These are phyloP conservation scores for Macrosoma leucophasiata DNA, from an alignment of 2,888 invertebrate species.

Conservation along the genomic window DNA sequence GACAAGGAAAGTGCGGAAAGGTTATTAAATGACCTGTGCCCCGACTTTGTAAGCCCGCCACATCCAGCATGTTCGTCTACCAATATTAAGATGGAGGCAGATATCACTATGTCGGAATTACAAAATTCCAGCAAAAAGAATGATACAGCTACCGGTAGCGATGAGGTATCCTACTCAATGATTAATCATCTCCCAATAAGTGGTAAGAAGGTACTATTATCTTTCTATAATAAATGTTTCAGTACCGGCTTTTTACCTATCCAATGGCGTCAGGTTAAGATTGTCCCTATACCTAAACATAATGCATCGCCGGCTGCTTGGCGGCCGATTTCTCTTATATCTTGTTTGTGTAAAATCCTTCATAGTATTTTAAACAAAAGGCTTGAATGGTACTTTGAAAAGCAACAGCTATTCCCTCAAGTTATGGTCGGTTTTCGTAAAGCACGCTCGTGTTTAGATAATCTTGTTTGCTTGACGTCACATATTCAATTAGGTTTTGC, in stretches of 20 bases:
- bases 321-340: slow-evolving; percentile 16
- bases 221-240: slow-evolving; percentile 12
- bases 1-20: slow-evolving; percentile 10
- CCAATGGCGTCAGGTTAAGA: slow-evolving; percentile 12
- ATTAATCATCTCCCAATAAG: slow-evolving; percentile 11
- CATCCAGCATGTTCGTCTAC: slow-evolving; percentile 8
- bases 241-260: slow-evolving; percentile 7
- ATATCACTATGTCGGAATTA: slow-evolving; percentile 13
- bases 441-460: slow-evolving; percentile 18
- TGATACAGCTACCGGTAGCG: slow-evolving; percentile 16
- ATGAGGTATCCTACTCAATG: slow-evolving; percentile 20
- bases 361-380: slow-evolving; percentile 20
- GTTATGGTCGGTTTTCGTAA: slow-evolving; percentile 18
- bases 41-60: slow-evolving; percentile 14
- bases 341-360: slow-evolving; percentile 25
- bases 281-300: slow-evolving; percentile 15
- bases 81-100: slow-evolving; percentile 7
- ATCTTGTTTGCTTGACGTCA: slow-evolving; percentile 9
- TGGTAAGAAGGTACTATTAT: slow-evolving; percentile 14
- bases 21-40: slow-evolving; percentile 13
- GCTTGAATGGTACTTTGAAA: slow-evolving; percentile 24
- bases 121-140: slow-evolving; percentile 14
- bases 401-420: slow-evolving; percentile 12
- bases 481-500: slow-evolving; percentile 22
- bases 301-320: too few species aligned